Evolutionary conservation across 1,140 invertebrate genomes (phyloP).

Genomic region (Calliopsis andreniformis): DNA sequence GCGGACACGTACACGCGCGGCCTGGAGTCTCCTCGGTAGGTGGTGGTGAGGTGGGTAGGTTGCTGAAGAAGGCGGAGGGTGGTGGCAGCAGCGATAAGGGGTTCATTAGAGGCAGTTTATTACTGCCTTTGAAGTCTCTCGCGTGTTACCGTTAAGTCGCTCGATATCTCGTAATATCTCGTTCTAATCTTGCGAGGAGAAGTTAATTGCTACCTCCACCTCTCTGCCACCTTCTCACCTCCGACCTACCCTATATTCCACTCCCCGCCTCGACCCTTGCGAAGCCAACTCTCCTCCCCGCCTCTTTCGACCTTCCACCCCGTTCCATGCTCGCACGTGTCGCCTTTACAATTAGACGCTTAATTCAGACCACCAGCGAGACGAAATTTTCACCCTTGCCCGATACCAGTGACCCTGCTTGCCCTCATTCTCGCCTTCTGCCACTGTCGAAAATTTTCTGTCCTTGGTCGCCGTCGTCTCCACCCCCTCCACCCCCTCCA

Average conservation of each 20-base stretch:
- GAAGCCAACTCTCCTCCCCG: conserved; percentile 41
- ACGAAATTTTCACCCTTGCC: conserved; percentile 51
- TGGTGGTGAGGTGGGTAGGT: conserved; percentile 44
- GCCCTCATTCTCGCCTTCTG: conserved; percentile 32
- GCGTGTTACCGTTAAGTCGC: conserved; percentile 82
- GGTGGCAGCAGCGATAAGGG: conserved; percentile 80
- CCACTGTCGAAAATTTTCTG: conserved; percentile 48
- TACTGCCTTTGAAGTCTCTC: conserved; percentile 82
- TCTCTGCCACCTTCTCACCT: conserved; percentile 68
- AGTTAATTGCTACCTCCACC: conserved; percentile 81
- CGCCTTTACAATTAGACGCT: conserved; percentile 75
- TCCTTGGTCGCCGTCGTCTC: conserved; percentile 48
- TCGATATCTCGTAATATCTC: conserved; percentile 82
- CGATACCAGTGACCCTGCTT: background rate
- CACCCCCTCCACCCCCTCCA: background rate
- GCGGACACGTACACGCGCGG: conserved; percentile 43
- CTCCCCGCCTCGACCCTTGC: conserved; percentile 38
- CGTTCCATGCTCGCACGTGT: conserved; percentile 64
- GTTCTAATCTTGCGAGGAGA: conserved; percentile 81
- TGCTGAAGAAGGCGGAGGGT: conserved; percentile 61
- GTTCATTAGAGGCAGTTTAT: conserved; percentile 82
- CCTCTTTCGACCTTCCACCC: conserved; percentile 3
- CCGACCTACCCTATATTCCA: conserved; percentile 68
- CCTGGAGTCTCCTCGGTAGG: conserved; percentile 40
- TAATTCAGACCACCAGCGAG: conserved; percentile 61